Conservation (phyloP, 2,113 vertebrate species). For the Coracopsis vasa region DNA sequence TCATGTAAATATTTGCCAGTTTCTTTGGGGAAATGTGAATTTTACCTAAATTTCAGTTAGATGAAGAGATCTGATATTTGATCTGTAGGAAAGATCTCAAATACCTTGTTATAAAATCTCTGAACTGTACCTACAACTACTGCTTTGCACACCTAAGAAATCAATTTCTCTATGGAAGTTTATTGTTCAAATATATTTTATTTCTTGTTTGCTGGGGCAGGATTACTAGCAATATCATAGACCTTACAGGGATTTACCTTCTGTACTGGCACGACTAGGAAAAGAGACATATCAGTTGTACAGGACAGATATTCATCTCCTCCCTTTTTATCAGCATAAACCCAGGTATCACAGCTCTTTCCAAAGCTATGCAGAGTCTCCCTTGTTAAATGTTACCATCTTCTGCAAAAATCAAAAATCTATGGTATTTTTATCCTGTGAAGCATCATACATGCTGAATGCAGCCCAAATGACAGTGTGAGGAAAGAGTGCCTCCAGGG, state of each 20-base stretch:
- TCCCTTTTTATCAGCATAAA: neutral
- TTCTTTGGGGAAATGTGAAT: neutral
- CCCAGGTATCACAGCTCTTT: neutral
- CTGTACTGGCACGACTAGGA: neutral
- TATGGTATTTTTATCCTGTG: neutral
- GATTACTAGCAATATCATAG: neutral
- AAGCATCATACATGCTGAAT: neutral
- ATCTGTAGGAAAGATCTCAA: neutral
- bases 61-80: neutral
- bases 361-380: neutral
- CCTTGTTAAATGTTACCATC: neutral
- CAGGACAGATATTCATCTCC: no score
- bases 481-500: neutral
- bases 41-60: neutral
- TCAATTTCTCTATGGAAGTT: neutral
- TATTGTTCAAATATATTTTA: neutral
- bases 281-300: neutral
- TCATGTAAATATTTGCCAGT: neutral
- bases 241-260: neutral
- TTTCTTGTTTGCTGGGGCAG: neutral
- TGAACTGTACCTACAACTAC: neutral
- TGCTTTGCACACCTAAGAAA: neutral
- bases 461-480: neutral
- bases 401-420: neutral
- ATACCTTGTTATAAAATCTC: neutral